Conservation (phyloP, 2,113 vertebrate genomes). For the Azemiops feae region DNA sequence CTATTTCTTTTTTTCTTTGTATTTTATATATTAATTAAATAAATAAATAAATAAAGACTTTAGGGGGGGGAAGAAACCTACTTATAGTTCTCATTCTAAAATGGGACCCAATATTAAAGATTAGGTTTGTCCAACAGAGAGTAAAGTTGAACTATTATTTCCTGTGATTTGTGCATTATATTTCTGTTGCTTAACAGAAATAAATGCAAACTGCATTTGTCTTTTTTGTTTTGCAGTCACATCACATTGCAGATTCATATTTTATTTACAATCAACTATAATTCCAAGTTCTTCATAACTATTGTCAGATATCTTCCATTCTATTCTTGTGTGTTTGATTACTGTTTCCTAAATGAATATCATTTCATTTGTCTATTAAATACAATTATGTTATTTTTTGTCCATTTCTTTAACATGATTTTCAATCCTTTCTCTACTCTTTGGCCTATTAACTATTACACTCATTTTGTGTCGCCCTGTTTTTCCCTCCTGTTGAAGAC, state of each 20-base stretch:
- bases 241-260: background rate
- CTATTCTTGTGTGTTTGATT: background rate
- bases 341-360: background rate
- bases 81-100: background rate
- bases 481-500: background rate
- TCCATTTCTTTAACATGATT: background rate
- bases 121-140: background rate
- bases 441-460: background rate
- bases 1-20: too few relatives aligned
- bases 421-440: background rate
- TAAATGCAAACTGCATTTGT: background rate
- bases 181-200: background rate
- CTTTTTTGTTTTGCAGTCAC: background rate
- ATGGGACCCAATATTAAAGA: background rate
- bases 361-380: background rate
- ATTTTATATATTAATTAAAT: too few relatives aligned
- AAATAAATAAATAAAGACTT: too few relatives aligned
- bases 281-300: background rate
- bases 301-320: background rate
- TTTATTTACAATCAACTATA: background rate
- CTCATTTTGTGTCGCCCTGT: background rate
- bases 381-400: background rate
- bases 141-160: background rate
- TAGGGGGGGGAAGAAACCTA: too few relatives aligned
- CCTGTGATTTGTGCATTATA: background rate